Base-by-base conservation (phyloP, 2,797 vertebrate genomes). In the Catostomus latipinnis region DNA sequence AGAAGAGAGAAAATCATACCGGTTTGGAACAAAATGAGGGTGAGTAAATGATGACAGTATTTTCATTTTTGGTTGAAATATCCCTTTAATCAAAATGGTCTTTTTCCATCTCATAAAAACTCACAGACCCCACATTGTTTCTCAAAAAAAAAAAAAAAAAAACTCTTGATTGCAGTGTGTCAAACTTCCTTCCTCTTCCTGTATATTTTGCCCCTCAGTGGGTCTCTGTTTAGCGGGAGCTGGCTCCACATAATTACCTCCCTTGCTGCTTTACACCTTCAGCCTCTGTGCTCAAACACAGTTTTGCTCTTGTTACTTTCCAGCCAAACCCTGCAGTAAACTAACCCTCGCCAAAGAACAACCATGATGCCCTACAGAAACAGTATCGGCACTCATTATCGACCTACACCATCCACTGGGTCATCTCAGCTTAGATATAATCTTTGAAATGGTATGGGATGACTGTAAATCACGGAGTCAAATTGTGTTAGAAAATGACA, bases 181-280 rank as follows among this genome's bases (percentile, higher is more conserved):
- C 54, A 6, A 74, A 75, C 66, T 52, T 74, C 54, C 71, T 74
- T 69, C 66, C 68, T 56, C 14, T 50, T 67, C 62, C 80, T 46
- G 60, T 72, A 45, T 45, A 73, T 43, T 78, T 78, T 18, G 49
- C 60, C 66, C 54, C 69, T 73, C 49, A 73, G 68, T 80, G 70
- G 77, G 43, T 43, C 77, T 73, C 70, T 80, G 77, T 80, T 80
- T 72, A 72, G 53, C 70, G 72, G 77, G 70, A 73, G 62, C 53
- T 49, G 16, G 77, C 70, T 66, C 46, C 77, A 66, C 60, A 2
- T 80, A 80, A 80, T 80, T 80, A 80, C 70, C 52, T 80, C 77
- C 70, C 70, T 80, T 66, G 77, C 70, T 57, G 77, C 52, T 66
- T 80, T 80, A 80, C 70, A 80, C 77, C 77, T 80, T 80, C 70